Evolutionary conservation across 2,797 vertebrate genomes (phyloP), one percentile per base, ranked within the genome.

Genomic region (Coregonus ussuriensis): DNA sequence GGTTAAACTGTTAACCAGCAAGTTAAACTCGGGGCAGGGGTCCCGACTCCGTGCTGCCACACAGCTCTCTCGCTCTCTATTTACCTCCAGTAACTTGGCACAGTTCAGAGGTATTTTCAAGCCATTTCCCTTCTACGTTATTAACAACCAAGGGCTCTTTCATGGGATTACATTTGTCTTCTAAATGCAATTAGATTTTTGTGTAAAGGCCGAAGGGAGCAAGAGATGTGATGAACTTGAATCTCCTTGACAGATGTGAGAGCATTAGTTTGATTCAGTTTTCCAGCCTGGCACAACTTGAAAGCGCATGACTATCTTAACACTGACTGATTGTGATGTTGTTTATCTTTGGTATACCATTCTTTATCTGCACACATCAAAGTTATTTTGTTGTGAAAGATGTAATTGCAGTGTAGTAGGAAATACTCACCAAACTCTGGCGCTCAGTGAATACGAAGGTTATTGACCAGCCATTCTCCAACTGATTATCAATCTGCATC

Each of bases 401-500:
- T 66, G 62, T 53, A 21, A 78, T 33, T 67, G 13, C 67, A n/a
- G 29, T 15, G 56, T 13, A 56, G 14, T 33, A 37, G 4, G 51
- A 18, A 63, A 37, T 51, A 70, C 90, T 73, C 84, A 92, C 92
- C 92, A 93, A 72, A 80, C 79, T 84, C 13, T 85, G 80, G 35
- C 53, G 88, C 67, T 92, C 86, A 18, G 79, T 89, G 59, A 92
- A 93, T 0, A 47, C 77, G 71, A 90, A 92, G 14, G 71, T 83
- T 41, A 93, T 87, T 65, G 79, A 84, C 75, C 91, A 93, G 53
- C 90, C 85, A 83, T 87, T 85, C 79, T 89, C 82, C 77, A 90
- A 76, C 79, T 93, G 92, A 81, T 93, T 93, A 52, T 88, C 86
- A 81, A 91, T 91, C 92, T 93, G 78, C 52, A 76, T 16, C 5